phyloP scores from a whole-genome alignment of 2,113 vertebrate genomes.

The Chionis minor region DNA sequence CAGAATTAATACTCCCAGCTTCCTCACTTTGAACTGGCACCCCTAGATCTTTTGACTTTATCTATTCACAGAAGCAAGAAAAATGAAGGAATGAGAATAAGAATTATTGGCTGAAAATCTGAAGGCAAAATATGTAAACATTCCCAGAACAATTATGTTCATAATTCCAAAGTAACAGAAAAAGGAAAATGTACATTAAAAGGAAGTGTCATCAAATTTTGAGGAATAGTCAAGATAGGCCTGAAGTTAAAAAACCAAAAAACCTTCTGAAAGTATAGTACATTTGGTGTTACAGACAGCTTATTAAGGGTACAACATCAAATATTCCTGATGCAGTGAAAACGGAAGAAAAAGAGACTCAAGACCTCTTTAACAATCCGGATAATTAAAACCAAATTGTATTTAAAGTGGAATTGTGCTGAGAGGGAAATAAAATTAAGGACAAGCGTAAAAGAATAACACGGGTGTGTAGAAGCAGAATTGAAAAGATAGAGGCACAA shows the following conservation, averaged over 20 bases:
- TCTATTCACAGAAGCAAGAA: neutral
- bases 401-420: neutral
- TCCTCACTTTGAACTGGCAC: neutral
- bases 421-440: neutral
- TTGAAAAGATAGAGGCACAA: neutral
- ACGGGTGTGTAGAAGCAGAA: neutral
- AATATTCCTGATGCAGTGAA: neutral
- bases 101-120: neutral
- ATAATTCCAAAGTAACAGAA: neutral
- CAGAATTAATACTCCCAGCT: neutral
- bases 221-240: neutral
- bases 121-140: neutral
- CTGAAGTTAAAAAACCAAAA: neutral
- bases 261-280: neutral
- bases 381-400: neutral
- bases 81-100: neutral
- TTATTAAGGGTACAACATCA: neutral
- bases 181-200: neutral
- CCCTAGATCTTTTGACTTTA: neutral
- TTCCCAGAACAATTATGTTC: neutral
- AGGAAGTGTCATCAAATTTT: neutral
- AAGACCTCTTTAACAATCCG: neutral
- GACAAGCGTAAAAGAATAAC: neutral
- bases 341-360: neutral
- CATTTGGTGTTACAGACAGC: neutral